Base-by-base conservation (phyloP, 2,888 invertebrate species). In the Strigamia transsilvanica region DNA sequence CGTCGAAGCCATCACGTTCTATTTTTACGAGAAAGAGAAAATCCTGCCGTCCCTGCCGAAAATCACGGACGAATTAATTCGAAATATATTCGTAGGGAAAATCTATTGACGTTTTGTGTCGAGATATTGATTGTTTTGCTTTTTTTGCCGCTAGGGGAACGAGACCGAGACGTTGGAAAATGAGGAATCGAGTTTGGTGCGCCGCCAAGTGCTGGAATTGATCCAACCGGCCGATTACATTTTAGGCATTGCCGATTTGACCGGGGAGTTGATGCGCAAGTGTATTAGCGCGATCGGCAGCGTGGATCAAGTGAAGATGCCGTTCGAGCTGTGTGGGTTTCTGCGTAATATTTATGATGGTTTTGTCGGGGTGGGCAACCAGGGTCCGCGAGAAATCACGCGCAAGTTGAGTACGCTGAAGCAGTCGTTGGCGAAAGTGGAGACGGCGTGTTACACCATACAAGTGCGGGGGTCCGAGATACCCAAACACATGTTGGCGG, bases 191-290 rank as follows among this genome's bases (percentile, higher is more conserved):
- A 2, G 9, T 61, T 3, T 21, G 4, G 13, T 42, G 7, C 15
- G 38, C 10, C 38, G 21, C 51, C 80, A 80, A n/a, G n/a, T 82
- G 6, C 6, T 15, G 10, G 86, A 87, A 13, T 84, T 85, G 42
- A 84, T 88, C 15, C 86, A 88, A 4, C 86, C 87, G 0, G 83
- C 85, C 6, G 92, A 93, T 84, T 93, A 90, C 85, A 89, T 97
- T 86, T 88, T 97, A 61, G 97, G 97, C 0, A 88, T 97, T 46
- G 93, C 93, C 0, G 97, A 97, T 88, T 90, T 96, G 38, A 95
- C 95, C 0, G 97, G 97, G 0, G 97, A 97, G 88, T 87, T 97
- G 73, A 97, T 97, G 97, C 90, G 97, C 80, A 91, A 93, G 85
- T 94, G 95, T 82, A 94, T 97, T 9, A 94, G 94, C 86, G 93